These are phyloP conservation scores for Melanchra persicariae DNA, from an alignment of 2,888 invertebrate genomes.

Conservation along the genomic window DNA sequence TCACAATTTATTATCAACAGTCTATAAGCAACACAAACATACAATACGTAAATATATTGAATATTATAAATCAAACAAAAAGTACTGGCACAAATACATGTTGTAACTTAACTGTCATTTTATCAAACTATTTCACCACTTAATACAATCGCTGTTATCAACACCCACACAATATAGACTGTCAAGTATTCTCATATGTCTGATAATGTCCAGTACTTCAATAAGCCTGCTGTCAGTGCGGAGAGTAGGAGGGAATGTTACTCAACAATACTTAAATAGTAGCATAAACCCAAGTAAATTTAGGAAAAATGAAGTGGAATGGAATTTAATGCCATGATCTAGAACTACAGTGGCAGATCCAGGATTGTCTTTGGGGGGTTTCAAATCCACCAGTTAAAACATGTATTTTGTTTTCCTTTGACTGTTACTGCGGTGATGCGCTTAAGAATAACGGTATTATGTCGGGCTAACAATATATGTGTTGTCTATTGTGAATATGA, in stretches of 20 bases:
- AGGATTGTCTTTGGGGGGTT: too few species aligned
- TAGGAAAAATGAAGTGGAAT: neutral
- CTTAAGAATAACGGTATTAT: neutral
- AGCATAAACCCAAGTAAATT: neutral
- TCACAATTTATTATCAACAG: neutral
- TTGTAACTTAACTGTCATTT: neutral
- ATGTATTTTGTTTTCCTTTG: neutral
- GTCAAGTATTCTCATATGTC: neutral
- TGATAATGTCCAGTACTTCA: neutral
- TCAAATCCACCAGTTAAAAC: too few species aligned
- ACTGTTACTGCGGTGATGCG: neutral
- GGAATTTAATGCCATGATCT: neutral
- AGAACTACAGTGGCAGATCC: neutral
- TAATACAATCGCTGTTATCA: neutral
- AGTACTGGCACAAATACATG: neutral
- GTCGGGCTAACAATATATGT: neutral
- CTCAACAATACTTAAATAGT: neutral
- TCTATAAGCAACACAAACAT: neutral
- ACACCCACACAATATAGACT: neutral
- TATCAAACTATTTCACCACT: neutral
- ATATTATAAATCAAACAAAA: neutral
- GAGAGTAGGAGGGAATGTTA: neutral
- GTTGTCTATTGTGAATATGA: neutral
- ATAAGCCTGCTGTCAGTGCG: neutral
- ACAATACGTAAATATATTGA: neutral